Evolutionary conservation across 2,888 invertebrate species (phyloP), one percentile per base, ranked within the genome.

Genomic region (Abscondita cerata): DNA sequence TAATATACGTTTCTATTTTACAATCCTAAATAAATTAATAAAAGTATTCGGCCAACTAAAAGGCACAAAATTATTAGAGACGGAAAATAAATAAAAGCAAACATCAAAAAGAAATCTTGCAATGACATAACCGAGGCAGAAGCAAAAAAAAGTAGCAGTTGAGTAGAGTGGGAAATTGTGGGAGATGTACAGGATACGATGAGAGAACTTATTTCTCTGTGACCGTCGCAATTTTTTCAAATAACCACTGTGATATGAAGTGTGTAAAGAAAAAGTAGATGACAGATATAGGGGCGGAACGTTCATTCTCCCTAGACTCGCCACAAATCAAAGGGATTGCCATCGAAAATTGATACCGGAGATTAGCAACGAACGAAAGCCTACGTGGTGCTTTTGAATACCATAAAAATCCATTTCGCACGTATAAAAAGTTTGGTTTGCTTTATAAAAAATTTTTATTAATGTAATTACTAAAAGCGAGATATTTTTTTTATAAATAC

Each of bases 101-200:
- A 67, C 66, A 68, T 67, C 64, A 67, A 65, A 68, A 67, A 62
- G 65, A 61, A 66, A 68, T 66, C 56, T 57, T 57, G 48, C 54
- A 60, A 60, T 56, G 66, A 66, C 65, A 59, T 57, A 67, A 59
- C 64, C n/a, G 57, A 50, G 33, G 52, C 47, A 46, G 54, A 44
- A 44, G 62, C 41, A 62, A 58, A 61, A 62, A 58, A 61, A 56
- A 55, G 31, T 20, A 13, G 25, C 41, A 34, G 16, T 50, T 16
- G 50, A n/a, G 46, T 15, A 18, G 53, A 36, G 16, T 19, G 60
- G 54, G 36, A 48, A 40, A 40, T 20, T 53, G 34, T 47, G 19
- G 36, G 31, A 50, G 47, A 55, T 46, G 52, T 59, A 52, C 19
- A 51, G 41, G 50, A 51, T 41, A 55, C 40, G 51, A 38, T 15